Base-by-base conservation (phyloP, 2,797 vertebrate genomes). In the Hippoglossus hippoglossus region DNA sequence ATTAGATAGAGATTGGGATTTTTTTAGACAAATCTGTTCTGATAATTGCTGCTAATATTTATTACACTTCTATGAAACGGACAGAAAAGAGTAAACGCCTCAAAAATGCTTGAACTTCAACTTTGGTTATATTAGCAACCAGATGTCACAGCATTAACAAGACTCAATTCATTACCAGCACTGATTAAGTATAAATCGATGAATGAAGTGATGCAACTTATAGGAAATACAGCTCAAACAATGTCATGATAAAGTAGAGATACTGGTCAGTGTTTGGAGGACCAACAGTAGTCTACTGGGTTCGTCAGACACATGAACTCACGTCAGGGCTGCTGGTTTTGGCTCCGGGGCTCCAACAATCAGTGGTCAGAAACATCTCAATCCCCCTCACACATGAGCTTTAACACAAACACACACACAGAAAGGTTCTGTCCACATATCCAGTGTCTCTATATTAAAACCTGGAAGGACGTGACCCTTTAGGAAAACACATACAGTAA, bases 381-480 rank as follows among this genome's bases (percentile, higher is more conserved):
- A 58, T 62, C 57, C 71, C 31, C 22, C 63, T 64, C 70, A 54
- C 67, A 70, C 71, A 62, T 67, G 50, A 41, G 41, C 52, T 67
- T 58, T 21, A 47, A 63, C 80, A 57, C 70, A 75, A 8, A 58
- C 57, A 84, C 73, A 66, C 65, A 85, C 73, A 64, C 65, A 73
- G 68, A 16, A 72, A 75, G 76, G 58, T 82, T 87, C 71, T 85
- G 81, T 86, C 84, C 87, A 89, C 86, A 91, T 83, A 91, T 92
- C 91, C 87, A 85, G 68, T 91, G 87, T 89, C 85, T 89, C 79
- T 89, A 81, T 88, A 91, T 92, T 91, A 89, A 91, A 92, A 89
- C 77, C 73, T 86, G 73, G 82, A 83, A 93, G 92, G 92, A 91
- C 92, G 73, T 62, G 89, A 93, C 90, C 90, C 83, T 84, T 79